A percentile compares a stretch with the other conserved stretches of the same genome.
Evolutionary conservation across 2,797 vertebrate genomes (phyloP).

Genomic region (Coreius guichenoti): DNA sequence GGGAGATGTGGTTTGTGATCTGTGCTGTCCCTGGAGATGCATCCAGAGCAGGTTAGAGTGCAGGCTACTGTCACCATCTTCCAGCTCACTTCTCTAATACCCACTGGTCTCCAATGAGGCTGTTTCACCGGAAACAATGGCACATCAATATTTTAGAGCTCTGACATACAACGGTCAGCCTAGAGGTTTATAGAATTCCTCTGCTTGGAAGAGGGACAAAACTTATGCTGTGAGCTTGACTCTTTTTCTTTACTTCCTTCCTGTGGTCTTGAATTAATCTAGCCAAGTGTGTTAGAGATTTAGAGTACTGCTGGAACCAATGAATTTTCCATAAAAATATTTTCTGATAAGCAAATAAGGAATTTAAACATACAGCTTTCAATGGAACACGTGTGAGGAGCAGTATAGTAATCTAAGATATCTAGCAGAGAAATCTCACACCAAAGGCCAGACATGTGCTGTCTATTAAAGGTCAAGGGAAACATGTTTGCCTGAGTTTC

Average conservation of each 20-base stretch:
- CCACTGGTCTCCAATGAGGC: constrained; percentile 45
- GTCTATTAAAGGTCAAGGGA: constrained; percentile 51
- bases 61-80: constrained; percentile 59
- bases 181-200: constrained; percentile 49
- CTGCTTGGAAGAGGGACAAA: constrained; percentile 21
- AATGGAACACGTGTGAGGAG: constrained; percentile 2
- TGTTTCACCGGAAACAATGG: constrained; percentile 52
- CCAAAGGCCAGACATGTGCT: constrained; percentile 32
- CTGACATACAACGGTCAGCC: constrained; percentile 54
- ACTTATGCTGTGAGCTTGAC: constrained; percentile 21
- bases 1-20: constrained; percentile 43
- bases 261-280: constrained; percentile 22
- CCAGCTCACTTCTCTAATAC: constrained; percentile 57
- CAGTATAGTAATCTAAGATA: neutral
- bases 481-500: constrained; percentile 35
- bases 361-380: constrained; percentile 18
- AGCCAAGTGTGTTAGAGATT: constrained; percentile 3
- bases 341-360: constrained; percentile 19
- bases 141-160: constrained; percentile 64
- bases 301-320: constrained; percentile 25
- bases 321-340: constrained; percentile 9
- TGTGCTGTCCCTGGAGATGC: constrained; percentile 34
- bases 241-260: constrained; percentile 19
- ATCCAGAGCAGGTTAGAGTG: constrained; percentile 52
- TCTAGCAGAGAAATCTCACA: constrained; percentile 27